Evolutionary conservation across 1,140 invertebrate species (phyloP).

Genomic region (Elymnias hypermnestra): DNA sequence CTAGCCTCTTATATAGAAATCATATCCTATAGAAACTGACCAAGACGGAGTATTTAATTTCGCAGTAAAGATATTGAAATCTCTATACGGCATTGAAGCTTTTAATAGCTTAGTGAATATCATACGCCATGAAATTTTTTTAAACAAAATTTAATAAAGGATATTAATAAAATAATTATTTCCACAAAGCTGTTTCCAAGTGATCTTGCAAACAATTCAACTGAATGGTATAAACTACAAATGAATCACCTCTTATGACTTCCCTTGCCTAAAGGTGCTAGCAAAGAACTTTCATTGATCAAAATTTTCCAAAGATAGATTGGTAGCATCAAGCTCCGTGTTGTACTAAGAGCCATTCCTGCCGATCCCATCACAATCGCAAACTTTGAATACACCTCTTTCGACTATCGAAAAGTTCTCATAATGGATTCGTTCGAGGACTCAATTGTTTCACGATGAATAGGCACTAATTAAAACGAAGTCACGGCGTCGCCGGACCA

Average conservation of each 20-base stretch:
- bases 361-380: slow-evolving; percentile 44
- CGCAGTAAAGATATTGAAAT: too few relatives aligned
- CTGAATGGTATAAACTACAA: too few relatives aligned
- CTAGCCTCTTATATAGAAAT: too few relatives aligned
- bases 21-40: too few relatives aligned
- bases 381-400: slow-evolving; percentile 66
- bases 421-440: slow-evolving; percentile 70
- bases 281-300: slow-evolving; percentile 14
- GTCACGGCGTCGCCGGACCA: slow-evolving; percentile 59
- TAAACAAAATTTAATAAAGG: too few relatives aligned
- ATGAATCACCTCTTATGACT: not conserved
- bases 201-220: too few relatives aligned
- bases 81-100: too few relatives aligned
- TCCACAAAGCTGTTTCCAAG: too few relatives aligned
- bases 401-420: slow-evolving; percentile 68
- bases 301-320: slow-evolving; percentile 29
- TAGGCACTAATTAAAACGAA: slow-evolving; percentile 74
- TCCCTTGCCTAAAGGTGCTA: not conserved
- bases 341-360: slow-evolving; percentile 33
- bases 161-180: too few relatives aligned
- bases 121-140: too few relatives aligned
- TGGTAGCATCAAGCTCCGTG: slow-evolving; percentile 19
- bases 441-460: slow-evolving; percentile 71
- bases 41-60: too few relatives aligned
- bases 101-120: too few relatives aligned